Percentiles rank a stretch among this genome's conserved stretches.
Conservation (phyloP, 2,797 vertebrate species). For the Todus mexicanus region DNA sequence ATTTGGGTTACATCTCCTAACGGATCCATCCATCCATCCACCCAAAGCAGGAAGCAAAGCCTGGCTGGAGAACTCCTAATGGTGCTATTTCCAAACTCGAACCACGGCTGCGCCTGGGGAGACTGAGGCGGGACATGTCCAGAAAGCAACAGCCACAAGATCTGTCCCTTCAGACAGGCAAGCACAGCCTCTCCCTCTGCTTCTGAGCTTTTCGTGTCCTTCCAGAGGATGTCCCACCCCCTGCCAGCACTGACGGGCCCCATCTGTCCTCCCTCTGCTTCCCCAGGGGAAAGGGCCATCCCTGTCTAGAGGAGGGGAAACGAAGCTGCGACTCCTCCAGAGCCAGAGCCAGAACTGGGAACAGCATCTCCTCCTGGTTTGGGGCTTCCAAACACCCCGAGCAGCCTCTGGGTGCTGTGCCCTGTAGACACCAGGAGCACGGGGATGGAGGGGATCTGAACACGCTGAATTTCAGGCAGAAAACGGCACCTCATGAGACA, state of each 20-base stretch:
- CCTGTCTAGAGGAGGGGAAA: not conserved
- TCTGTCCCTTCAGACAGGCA: not conserved
- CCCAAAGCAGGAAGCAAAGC: not conserved
- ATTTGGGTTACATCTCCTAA: not conserved
- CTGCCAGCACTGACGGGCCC: not conserved
- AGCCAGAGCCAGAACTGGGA: not conserved
- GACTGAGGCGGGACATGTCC: not conserved
- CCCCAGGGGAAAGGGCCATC: not conserved
- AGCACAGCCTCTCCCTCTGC: not conserved
- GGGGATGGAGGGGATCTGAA: not conserved
- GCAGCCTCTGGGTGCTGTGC: not conserved
- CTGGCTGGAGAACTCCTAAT: not conserved
- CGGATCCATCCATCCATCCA: rapidly evolving
- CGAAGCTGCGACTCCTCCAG: not conserved
- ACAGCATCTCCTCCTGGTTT: not conserved
- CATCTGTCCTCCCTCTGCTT: not conserved
- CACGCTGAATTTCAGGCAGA: not conserved
- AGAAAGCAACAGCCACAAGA: not conserved
- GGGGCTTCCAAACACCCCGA: rapidly evolving
- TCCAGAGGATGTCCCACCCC: not conserved
- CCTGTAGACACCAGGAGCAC: not conserved
- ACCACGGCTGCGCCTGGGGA: not conserved
- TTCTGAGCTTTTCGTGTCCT: not conserved
- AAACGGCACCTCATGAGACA: no score
- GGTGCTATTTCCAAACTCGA: not conserved